Evolutionary conservation across 2,113 vertebrate genomes (phyloP), one percentile per base, ranked within the genome.

Genomic region (Struthidea cinerea): DNA sequence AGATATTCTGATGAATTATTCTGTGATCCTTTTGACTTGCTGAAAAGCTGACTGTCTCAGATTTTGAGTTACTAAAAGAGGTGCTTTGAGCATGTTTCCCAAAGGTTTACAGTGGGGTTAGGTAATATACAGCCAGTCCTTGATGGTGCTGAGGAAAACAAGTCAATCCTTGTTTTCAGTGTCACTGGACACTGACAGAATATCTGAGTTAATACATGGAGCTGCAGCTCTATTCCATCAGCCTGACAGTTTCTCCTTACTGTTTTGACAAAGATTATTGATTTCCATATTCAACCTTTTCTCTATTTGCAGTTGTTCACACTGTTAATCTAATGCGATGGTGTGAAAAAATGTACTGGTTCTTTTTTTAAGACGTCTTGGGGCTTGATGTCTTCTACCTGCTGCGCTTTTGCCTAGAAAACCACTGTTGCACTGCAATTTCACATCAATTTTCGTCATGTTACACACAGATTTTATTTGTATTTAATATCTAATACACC

Each of bases 111-210:
- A 59, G 53, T 30, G 32, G 39, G n/a, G 18, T 21, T 57, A 63
- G 59, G 37, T 74, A 65, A 89, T 84, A 79, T n/a, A 30, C 16
- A 87, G 61, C 28, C 39, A 39, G 26, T 35, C 30, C 59, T 53
- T 87, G 60, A 52, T 35, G 53, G 63, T 53, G 47, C 61, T 3
- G n/a, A 64, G 57, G 70, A 82, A 76, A 81, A 89, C 53, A 78
- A 93, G 91, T 91, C 87, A 79, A 8, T 87, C 68, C 50, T 94
- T 74, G 52, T 89, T 94, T 94, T 59, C 73, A 84, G 64, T 70
- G 89, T 84, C 1, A 4, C 77, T 91, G 95, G 82, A 84, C 75
- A 49, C 49, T 73, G 91, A 42, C 69, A 80, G 46, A 84, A 74
- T 87, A 76, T 63, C 47, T 71, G 80, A 68, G 81, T 87, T 91